Base-by-base conservation (phyloP, 2,888 invertebrate genomes). In the Eupithecia abbreviata region DNA sequence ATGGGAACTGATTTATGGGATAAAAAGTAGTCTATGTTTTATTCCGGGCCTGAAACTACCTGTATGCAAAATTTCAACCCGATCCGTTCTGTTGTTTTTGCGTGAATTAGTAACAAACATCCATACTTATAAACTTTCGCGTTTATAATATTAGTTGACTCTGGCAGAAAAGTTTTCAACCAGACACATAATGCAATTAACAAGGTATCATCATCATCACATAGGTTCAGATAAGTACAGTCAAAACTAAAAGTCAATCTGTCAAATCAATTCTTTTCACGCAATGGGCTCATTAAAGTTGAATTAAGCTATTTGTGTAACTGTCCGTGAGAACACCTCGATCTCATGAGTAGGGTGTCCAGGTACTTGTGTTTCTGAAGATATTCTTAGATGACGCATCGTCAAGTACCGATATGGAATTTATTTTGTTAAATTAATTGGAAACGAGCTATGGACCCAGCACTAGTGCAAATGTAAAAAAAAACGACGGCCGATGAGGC, bases 261-360 rank as follows among this genome's bases (percentile, higher is more conserved):
- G 88, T 88, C 92, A 90, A 94, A 94, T 94, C 94, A 94, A 94
- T 94, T 93, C 93, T 87, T 90, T 94, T 94, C 94, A 94, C 94
- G 94, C 94, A 90, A 94, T 87, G 87, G 86, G 88, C 87, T 93
- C 94, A 93, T 94, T 93, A 94, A 89, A 92, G 90, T 91, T 91
- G 90, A 93, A 94, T 93, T 92, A 93, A 90, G 89, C 90, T 90
- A 81, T 90, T 89, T 90, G 90, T 88, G 88, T 85, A 85, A 88
- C 84, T 82, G 79, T 71, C 86, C 93, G 94, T 94, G 94, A 94
- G 94, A 94, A 93, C 88, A 86, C 83, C 85, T 90, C 89, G 88
- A 86, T 90, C 90, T 92, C 92, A 92, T 90, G 90, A 90, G 88
- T 89, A 86, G 83, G 83, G 86, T 88, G 86, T 72, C 73, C 74